These are phyloP conservation scores for Torymus auratus DNA, from an alignment of 2,888 invertebrate species.

Conservation along the genomic window DNA sequence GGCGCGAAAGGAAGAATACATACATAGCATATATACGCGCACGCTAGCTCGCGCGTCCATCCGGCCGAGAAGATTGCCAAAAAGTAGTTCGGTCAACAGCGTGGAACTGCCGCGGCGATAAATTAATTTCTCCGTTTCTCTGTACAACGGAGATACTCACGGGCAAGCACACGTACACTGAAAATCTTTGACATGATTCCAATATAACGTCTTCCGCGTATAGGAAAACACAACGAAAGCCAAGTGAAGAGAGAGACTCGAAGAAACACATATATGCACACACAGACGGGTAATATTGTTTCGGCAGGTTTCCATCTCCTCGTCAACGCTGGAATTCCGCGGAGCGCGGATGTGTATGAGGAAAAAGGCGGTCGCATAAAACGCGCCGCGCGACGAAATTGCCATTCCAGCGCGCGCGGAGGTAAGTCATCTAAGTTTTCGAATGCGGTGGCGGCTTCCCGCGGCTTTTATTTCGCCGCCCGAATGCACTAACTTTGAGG, in stretches of 20 bases:
- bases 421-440: constrained; percentile 35
- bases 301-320: constrained; percentile 9
- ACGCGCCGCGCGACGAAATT: constrained; percentile 30
- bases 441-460: neutral
- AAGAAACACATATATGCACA: too few species aligned
- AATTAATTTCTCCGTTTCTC: constrained; percentile 43
- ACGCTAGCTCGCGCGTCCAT: too few species aligned
- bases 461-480: neutral
- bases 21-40: too few species aligned
- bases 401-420: constrained; percentile 20
- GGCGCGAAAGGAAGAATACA: too few species aligned
- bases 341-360: constrained; percentile 6
- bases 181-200: constrained; percentile 45
- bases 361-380: constrained; percentile 14
- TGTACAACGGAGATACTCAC: constrained; percentile 6
- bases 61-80: constrained; percentile 41
- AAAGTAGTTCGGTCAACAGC: constrained; percentile 47
- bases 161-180: constrained; percentile 6
- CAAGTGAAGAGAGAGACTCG: too few species aligned
- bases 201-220: constrained; percentile 12
- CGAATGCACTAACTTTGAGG: neutral
- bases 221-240: neutral
- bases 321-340: neutral
- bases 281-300: constrained; percentile 18
- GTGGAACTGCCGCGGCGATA: constrained; percentile 7